A percentile compares a stretch with the other conserved stretches of the same genome.
These are phyloP conservation scores for Verasper variegatus DNA, from an alignment of 2,113 vertebrate species.

Conservation along the genomic window DNA sequence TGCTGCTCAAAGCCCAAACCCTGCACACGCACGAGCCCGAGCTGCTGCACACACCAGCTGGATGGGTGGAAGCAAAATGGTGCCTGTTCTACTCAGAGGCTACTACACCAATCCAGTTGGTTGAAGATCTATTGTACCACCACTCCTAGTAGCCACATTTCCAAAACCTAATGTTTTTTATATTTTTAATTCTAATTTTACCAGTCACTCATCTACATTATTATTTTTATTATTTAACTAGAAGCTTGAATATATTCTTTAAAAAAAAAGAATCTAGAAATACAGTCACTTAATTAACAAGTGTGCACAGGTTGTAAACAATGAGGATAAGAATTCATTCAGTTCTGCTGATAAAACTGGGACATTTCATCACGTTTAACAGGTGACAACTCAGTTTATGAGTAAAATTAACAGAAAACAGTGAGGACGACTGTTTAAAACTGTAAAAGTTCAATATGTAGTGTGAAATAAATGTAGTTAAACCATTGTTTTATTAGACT, in stretches of 20 bases:
- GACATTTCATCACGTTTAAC: slow-evolving; percentile 14
- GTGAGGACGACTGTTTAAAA: neutral
- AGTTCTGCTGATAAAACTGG: neutral
- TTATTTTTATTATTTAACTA: too few species aligned
- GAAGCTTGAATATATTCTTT: too few species aligned
- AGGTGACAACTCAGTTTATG: neutral
- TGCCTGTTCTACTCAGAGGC: neutral
- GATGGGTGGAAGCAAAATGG: slow-evolving; percentile 60
- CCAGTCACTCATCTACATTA: too few species aligned
- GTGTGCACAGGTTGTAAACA: too few species aligned
- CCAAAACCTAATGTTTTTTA: neutral
- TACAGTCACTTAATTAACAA: too few species aligned
- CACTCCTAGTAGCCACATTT: neutral
- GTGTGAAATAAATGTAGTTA: too few species aligned
- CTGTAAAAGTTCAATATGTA: neutral
- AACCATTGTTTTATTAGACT: too few species aligned
- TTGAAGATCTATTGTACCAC: neutral
- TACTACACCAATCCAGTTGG: neutral
- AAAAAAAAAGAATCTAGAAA: too few species aligned
- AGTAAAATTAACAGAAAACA: neutral
- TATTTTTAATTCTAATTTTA: too few species aligned
- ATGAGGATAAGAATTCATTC: too few species aligned
- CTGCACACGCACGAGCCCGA: slow-evolving; percentile 28
- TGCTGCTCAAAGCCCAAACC: slow-evolving; percentile 59
- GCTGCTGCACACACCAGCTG: neutral